phyloP scores from a whole-genome alignment of 2,888 invertebrate genomes.

The Lepeophtheirus nordmannii region DNA sequence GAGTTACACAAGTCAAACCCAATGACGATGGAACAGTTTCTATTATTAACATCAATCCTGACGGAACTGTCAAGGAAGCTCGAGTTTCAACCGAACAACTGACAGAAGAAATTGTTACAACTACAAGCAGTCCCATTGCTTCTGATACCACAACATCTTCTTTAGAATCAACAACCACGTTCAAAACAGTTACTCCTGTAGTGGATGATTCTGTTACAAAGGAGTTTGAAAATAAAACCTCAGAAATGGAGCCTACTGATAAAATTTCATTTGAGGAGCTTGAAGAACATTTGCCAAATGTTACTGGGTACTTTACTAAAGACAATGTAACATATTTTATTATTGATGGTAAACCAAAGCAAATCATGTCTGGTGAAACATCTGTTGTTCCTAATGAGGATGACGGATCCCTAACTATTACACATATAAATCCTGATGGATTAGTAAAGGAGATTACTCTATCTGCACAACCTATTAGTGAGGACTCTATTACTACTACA shows the following conservation, averaged over 20 bases:
- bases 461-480: not conserved
- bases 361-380: not conserved
- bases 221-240: not conserved
- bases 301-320: not conserved
- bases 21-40: not conserved
- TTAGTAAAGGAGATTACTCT: not conserved
- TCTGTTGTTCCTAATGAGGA: not conserved
- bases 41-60: not conserved
- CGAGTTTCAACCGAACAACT: not conserved
- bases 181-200: not conserved
- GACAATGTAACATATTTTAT: not conserved
- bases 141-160: too few relatives aligned
- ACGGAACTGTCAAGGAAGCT: not conserved
- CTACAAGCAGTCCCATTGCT: too few relatives aligned
- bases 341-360: not conserved
- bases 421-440: not conserved
- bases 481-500: not conserved
- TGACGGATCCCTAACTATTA: not conserved
- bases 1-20: not conserved
- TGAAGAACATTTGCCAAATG: not conserved
- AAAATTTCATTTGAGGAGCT: not conserved
- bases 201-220: not conserved
- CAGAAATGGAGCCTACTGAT: not conserved
- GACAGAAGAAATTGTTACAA: too few relatives aligned
- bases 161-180: too few relatives aligned